These are phyloP conservation scores for Synchiropus splendidus DNA, from an alignment of 2,113 vertebrate species.

Conservation along the genomic window DNA sequence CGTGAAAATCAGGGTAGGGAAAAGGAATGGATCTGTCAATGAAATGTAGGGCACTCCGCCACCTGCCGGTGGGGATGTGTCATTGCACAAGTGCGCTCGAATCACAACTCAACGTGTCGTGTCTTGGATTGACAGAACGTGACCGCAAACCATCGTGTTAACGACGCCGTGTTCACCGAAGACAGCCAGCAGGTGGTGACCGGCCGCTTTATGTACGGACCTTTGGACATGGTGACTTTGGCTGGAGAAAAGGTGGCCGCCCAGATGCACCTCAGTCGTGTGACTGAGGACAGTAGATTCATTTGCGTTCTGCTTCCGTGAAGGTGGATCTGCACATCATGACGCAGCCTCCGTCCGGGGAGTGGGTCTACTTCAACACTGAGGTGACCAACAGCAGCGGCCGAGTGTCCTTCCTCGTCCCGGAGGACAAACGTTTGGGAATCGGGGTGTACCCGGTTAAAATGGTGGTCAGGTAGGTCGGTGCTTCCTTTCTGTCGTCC, in stretches of 20 bases:
- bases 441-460: constrained; percentile 91
- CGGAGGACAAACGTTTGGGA: constrained; percentile 74
- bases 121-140: constrained; percentile 89
- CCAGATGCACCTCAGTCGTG: no score
- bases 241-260: constrained; percentile 86
- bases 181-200: constrained; percentile 80
- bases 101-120: no score
- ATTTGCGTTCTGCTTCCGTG: not conserved
- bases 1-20: constrained; percentile 83
- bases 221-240: constrained; percentile 95
- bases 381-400: constrained; percentile 91
- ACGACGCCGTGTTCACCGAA: constrained; percentile 83
- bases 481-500: not conserved
- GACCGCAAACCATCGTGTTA: constrained; percentile 92
- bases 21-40: not conserved
- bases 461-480: constrained; percentile 89
- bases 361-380: constrained; percentile 88
- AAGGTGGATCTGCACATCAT: constrained; percentile 92
- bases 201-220: constrained; percentile 96
- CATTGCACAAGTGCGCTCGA: no score
- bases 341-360: constrained; percentile 84
- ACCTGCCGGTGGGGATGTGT: no score
- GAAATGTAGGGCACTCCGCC: no score
- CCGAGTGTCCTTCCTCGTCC: constrained; percentile 79
- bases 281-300: no score